phyloP scores from a whole-genome alignment of 2,797 vertebrate genomes.

The Aselliscus stoliczkanus region DNA sequence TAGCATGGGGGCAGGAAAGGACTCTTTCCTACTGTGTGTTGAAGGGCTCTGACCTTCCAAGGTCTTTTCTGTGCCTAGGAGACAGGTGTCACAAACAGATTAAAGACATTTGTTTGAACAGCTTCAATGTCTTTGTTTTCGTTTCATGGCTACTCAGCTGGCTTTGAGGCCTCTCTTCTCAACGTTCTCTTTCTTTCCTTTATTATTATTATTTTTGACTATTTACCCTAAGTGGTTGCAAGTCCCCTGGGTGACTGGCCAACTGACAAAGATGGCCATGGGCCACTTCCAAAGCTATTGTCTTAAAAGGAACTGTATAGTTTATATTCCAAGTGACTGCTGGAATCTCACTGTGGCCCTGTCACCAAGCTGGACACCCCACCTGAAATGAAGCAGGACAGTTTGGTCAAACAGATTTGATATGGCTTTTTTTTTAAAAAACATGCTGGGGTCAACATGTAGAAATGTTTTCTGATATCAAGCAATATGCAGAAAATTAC shows the following conservation, averaged over 20 bases:
- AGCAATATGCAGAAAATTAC: background rate
- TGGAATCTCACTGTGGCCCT: background rate
- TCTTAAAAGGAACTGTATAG: background rate
- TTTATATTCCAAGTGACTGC: background rate
- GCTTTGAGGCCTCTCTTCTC: background rate
- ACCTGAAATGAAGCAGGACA: background rate
- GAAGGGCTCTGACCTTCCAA: background rate
- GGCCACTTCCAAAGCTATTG: background rate
- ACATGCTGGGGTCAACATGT: background rate
- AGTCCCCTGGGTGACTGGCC: background rate
- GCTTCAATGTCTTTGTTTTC: slow-evolving; percentile 23
- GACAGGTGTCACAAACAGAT: slow-evolving; percentile 57
- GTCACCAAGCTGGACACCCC: background rate
- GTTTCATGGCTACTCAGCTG: background rate
- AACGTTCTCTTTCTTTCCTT: background rate
- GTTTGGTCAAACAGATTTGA: background rate
- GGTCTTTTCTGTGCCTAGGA: background rate
- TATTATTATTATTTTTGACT: background rate
- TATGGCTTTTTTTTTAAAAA: background rate
- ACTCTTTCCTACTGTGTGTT: background rate
- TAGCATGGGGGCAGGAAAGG: background rate
- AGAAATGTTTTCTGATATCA: background rate
- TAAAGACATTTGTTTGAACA: slow-evolving; percentile 54
- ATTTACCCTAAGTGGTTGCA: slow-evolving; percentile 17
- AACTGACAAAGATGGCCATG: background rate